Evolutionary conservation across 92 coral and sea anemone species (phyloP), one percentile per base, ranked within the genome.

Genomic region (Phymanthus crucifer): DNA sequence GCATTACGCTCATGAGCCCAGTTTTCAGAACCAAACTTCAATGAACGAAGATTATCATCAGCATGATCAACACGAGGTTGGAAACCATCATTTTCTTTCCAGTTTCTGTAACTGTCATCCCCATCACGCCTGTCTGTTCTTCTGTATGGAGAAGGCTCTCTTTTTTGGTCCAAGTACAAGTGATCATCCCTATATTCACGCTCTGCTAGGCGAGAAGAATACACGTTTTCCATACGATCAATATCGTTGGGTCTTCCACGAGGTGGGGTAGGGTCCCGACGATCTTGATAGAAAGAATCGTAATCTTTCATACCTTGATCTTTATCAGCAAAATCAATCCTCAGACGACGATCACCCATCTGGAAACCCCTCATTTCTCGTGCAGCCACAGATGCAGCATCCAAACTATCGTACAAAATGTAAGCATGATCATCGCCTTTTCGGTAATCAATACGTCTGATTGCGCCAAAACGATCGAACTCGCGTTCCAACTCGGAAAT

Each of bases 301-400:
- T 92, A 94, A 80, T 93, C 99, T 84, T 92, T 92, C 84, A 96
- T 66, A 16, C 97, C 97, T 89, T 96, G 98, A 32, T 93, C 97
- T 87, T 93, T 87, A 81, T 96, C 99, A 52, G 99, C 99, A 81
- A 96, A 96, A 88, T 96, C 99, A 70, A 96, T 93, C 88, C 91
- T 90, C 85, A 96, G 83, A n/a, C 98, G 96, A 14, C 97, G 94
- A 58, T 93, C 97, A 72, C 93, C 90, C 85, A 96, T 88, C 33
- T 91, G 91, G 88, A 96, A 96, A 11, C 99, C 99, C 74, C 99
- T 93, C 99, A 96, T 96, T 91, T 96, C 99, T 26, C 99, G 92
- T 23, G 99, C 98, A 80, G 99, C 99, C 50, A 96, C 99, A 3
- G 99, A 96, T 26, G 99, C 99, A 72, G 99, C 99, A 77, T 96